These are phyloP conservation scores for Lasius platythorax DNA, from an alignment of 2,888 invertebrate species.

Conservation along the genomic window DNA sequence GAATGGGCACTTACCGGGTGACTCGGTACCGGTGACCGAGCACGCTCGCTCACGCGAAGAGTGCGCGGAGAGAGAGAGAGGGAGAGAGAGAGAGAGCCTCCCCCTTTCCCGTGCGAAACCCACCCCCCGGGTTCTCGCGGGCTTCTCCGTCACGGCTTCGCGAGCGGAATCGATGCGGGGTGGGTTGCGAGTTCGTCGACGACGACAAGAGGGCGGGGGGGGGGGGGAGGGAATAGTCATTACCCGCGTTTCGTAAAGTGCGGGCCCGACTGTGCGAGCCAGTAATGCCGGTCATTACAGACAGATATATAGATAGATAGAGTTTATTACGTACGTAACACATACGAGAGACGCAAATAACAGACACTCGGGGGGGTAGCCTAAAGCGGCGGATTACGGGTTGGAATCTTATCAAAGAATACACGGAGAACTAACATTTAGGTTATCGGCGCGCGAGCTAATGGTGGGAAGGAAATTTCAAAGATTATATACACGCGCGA, in stretches of 20 bases:
- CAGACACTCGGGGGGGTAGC: neutral
- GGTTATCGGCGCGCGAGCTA: neutral
- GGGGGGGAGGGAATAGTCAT: slow-evolving; percentile 33
- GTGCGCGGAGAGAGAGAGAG: neutral
- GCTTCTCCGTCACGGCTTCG: slow-evolving; percentile 57
- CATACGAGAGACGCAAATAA: slow-evolving; percentile 9
- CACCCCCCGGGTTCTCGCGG: slow-evolving; percentile 15
- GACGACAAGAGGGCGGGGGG: neutral
- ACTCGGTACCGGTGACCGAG: slow-evolving; percentile 56
- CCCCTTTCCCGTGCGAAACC: neutral
- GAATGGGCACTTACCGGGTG: slow-evolving; percentile 51
- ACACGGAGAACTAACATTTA: neutral
- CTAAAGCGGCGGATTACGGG: neutral
- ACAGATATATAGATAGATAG: slow-evolving; percentile 33
- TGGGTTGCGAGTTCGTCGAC: neutral
- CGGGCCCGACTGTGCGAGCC: neutral
- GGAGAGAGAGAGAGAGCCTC: neutral
- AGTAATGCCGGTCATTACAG: slow-evolving; percentile 49
- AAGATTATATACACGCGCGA: neutral
- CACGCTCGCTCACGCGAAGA: slow-evolving; percentile 64
- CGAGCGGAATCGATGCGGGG: slow-evolving; percentile 56
- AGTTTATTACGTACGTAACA: slow-evolving; percentile 40
- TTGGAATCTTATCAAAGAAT: neutral
- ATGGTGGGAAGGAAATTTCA: neutral
- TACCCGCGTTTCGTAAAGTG: slow-evolving; percentile 33